These are phyloP conservation scores for Nycticebus coucang DNA, from an alignment of 2,113 vertebrate genomes.

Conservation along the genomic window DNA sequence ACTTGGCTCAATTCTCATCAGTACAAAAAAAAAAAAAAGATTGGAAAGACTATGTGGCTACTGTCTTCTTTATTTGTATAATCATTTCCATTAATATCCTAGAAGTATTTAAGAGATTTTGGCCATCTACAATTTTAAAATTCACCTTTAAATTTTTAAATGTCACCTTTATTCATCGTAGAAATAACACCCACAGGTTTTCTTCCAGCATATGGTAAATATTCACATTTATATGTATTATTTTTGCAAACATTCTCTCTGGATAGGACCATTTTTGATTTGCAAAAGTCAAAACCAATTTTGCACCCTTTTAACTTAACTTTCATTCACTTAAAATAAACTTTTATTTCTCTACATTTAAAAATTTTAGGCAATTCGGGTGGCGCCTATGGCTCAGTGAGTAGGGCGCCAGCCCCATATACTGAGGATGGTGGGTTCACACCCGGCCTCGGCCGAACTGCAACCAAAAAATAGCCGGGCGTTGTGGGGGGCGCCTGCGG, in stretches of 20 bases:
- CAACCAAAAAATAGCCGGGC: too few relatives aligned
- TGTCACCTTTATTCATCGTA: neutral
- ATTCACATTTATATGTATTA: constrained; percentile 8
- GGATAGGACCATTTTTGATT: neutral
- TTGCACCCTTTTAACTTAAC: constrained; percentile 4
- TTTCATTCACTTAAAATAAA: constrained; percentile 49
- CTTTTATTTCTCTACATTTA: neutral
- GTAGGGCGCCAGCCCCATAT: too few relatives aligned
- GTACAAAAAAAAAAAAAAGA: neutral
- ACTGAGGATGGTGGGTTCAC: too few relatives aligned
- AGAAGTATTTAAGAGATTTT: constrained; percentile 32
- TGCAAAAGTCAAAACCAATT: constrained; percentile 29
- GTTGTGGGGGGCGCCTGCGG: too few relatives aligned
- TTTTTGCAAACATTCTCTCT: neutral
- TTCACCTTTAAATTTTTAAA: constrained; percentile 38
- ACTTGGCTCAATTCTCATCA: constrained; percentile 9
- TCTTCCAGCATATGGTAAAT: neutral
- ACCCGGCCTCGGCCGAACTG: too few relatives aligned
- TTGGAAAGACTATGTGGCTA: constrained; percentile 1
- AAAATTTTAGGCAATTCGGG: neutral
- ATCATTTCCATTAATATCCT: constrained; percentile 9
- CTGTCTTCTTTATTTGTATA: constrained; percentile 16
- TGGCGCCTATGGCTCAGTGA: too few relatives aligned
- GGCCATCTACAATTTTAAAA: neutral
- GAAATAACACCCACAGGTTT: constrained; percentile 12